Evolutionary conservation across 2,113 vertebrate species (phyloP), one percentile per base, ranked within the genome.

Genomic region (Perca fluviatilis): DNA sequence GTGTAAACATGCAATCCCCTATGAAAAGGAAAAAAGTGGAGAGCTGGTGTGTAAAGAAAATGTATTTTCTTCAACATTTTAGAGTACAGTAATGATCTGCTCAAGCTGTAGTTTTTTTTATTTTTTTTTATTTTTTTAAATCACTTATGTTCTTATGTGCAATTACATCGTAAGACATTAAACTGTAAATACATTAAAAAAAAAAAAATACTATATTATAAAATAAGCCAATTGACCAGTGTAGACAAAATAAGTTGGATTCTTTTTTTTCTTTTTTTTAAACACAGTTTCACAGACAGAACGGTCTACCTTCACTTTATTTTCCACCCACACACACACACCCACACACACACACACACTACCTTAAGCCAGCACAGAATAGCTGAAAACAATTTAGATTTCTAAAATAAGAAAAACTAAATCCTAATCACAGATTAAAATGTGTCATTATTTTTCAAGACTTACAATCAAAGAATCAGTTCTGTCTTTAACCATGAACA

Each of bases 1-100:
- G 30, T 78, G 36, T 67, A 65, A 77, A 58, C 46, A 33, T 46
- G 14, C 72, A 60, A 61, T 30, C n/a, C 54, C 27, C n/a, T 4
- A 23, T 70, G 73, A 82, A 53, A 62, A 54, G 63, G 54, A 56
- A 36, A 16, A 23, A 3, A 33, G 40, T 21, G 64, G 27, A 50
- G 33, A 47, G 47, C n/a, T 51, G 10, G 54, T 2, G 36, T 14
- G 9, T 46, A 54, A 75, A 76, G 36, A 50, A 75, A 49, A 72
- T 62, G 33, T 54, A 0, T 58, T 49, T 25, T 21, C 33, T n/a
- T 46, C 3, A 21, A 54, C 54, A 27, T 62, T 2, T 40, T 21
- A 12, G 5, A 14, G 46, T 64, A 23, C 47, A 30, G 36, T 15
- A 6, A 30, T n/a, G 18, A 27, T 10, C 4, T 56, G 9, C 3